Evolutionary conservation across 2,113 vertebrate species (phyloP), one percentile per base, ranked within the genome.

Genomic region (Dendropsophus ebraccatus): DNA sequence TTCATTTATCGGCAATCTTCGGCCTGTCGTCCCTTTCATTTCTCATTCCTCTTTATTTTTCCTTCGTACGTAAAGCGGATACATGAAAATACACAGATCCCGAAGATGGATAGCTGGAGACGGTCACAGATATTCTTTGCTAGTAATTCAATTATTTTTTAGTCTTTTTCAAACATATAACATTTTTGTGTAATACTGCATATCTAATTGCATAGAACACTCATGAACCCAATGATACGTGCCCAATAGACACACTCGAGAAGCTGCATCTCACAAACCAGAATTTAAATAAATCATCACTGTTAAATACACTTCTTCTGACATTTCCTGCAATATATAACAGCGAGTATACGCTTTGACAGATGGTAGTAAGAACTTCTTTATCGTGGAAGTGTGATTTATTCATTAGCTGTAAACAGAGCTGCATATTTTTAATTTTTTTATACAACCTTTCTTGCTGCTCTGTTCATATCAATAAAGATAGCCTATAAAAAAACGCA

Each of bases 241-340:
- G 25, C 35, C 37, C 70, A 73, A 45, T 73, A 73, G 35, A 73
- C 37, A 73, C 37, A 73, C 70, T 45, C 47, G 19, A 45, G 37
- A 10, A 73, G 70, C 35, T 19, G 21, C 70, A 73, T 73, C 70
- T 73, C 21, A 69, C 30, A 41, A 73, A 12, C 37, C 23, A 73
- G 45, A 17, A 73, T 73, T 73, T 73, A 73, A 41, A 73, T 73
- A 45, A 73, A 73, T 73, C 70, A 45, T n/a, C 30, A 35, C 21
- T 73, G 70, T 73, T 73, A 73, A 75, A 75, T 47, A 49, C 45
- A 75, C 37, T 75, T 75, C 12, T 69, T 35, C 72, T 49, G 72
- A 37, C 41, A 75, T 75, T 49, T 75, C 72, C n/a, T 75, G 72
- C 45, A 75, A 75, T 49, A 28, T 75, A 25, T 28, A 75, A 7